Evolutionary conservation across 30 jellyfish, hydroid and myxozoan species (phyloP), one percentile per base, ranked within the genome.

Genomic region (Cassiopea xamachana): DNA sequence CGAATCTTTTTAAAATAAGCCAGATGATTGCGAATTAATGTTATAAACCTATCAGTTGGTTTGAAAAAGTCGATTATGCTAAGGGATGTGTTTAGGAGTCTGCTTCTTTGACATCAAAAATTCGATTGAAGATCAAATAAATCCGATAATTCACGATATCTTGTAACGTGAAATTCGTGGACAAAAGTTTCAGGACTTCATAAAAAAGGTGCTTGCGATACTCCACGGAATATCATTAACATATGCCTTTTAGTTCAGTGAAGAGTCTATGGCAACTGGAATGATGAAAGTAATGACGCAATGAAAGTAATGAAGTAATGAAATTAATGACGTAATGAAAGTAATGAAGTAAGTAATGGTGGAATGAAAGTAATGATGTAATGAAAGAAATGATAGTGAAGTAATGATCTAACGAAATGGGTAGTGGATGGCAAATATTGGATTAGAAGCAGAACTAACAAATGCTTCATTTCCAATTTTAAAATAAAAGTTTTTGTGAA

Each of bases 71-170:
- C 43, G 60, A 67, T 60, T 45, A 80, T 58, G 39, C 64, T 49
- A 81, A 64, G 27, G 90, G 90, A 68, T 81, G 64, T 69, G 72
- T 61, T 64, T 61, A 81, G 73, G 80, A 39, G 48, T 81, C 67
- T 3, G 39, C 50, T 69, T 13, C 50, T 69, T 27, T 47, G 74
- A 5, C 51, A 71, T 71, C 55, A 73, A 43, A 73, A 48, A 75
- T 47, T 77, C 48, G 49, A 77, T 77, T 60, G 17, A 64, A n/a
- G 80, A 51, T 71, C 51, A 71, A 71, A 71, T 71, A 19, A 71
- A 71, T 71, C 80, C 80, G 10, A 71, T 71, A 43, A 71, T 43
- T 4, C 0, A 15, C 1, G 80, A 71, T 55, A 27, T 71, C 12
- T 16, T 71, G 80, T 71, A 19, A 71, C n/a, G 80, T 7, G 27